Conservation (phyloP, 2,113 vertebrate species). For the Potamarius usumacintae region DNA sequence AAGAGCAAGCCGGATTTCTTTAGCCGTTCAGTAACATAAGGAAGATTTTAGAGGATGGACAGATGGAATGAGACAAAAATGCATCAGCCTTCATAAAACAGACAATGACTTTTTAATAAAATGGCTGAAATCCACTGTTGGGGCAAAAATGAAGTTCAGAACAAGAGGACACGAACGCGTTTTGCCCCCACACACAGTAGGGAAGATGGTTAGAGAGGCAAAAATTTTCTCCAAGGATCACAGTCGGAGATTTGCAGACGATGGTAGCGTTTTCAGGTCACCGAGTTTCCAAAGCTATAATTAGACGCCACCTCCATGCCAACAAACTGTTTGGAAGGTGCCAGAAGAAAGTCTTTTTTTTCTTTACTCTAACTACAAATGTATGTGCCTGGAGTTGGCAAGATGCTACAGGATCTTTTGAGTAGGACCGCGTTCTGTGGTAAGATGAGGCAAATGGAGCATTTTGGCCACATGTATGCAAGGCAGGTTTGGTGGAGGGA, state of each 20-base stretch:
- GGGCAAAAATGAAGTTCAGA: not conserved
- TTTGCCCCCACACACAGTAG: not conserved
- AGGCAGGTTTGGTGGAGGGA: too few relatives aligned
- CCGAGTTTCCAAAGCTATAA: slow-evolving; percentile 10
- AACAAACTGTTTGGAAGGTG: slow-evolving; percentile 1
- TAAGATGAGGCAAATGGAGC: not conserved
- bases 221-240: slow-evolving; percentile 15
- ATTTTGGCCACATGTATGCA: not conserved
- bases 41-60: not conserved
- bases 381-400: not conserved
- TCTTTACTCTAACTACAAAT: not conserved
- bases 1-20: not conserved
- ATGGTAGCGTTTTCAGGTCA: not conserved
- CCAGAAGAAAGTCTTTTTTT: slow-evolving; percentile 1
- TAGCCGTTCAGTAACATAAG: not conserved
- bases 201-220: not conserved
- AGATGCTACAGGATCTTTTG: not conserved
- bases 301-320: not conserved
- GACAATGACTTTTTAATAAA: not conserved
- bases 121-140: not conserved
- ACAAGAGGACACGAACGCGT: not conserved
- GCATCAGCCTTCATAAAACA: not conserved
- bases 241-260: slow-evolving; percentile 3
- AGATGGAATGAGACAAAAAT: not conserved
- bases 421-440: not conserved